Evolutionary conservation across 2,113 vertebrate species (phyloP), one percentile per base, ranked within the genome.

Genomic region (Myrmophylax atrothorax): DNA sequence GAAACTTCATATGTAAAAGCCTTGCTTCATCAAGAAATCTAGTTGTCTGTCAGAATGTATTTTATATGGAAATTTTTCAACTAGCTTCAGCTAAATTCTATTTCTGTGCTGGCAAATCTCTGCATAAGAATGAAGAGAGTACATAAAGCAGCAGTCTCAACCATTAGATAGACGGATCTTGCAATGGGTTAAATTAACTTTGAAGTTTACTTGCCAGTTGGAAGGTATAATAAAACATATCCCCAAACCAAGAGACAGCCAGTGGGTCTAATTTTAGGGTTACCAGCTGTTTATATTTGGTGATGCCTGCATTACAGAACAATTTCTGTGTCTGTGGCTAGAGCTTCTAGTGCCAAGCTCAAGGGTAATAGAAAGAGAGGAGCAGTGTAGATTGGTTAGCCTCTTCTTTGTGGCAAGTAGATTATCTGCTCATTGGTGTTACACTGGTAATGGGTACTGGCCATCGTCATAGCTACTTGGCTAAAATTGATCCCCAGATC

Each of bases 291-390:
- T 96, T 97, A 85, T 96, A 82, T 96, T 94, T 89, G 87, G 84
- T 96, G 84, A 95, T 95, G 89, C 74, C 91, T 97, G 84, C 82
- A 94, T 96, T 97, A 97, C 37, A 94, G 93, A 94, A 91, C 81
- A 96, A 97, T 95, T 94, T 97, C 84, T 96, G 28, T 89, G 93
- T 95, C 93, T 95, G 96, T 97, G 93, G 96, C 91, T 95, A 84
- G n/a, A 84, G 53, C 84, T 31, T 94, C 44, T 50, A 84, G 49
- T 82, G 93, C 89, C 94, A 97, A 89, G 52, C 26, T 79, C 73
- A 77, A 89, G 76, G 84, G 64, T 90, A 87, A 89, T 55, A 90
- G 55, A 66, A 73, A 59, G 55, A 93, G 80, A 94, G 31, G 37
- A 95, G 53, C 66, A 73, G 46, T 53, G 69, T 64, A 93, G 81